Evolutionary conservation across 2,888 invertebrate species (phyloP), one percentile per base, ranked within the genome.

Genomic region (Scrobipalpa costella): DNA sequence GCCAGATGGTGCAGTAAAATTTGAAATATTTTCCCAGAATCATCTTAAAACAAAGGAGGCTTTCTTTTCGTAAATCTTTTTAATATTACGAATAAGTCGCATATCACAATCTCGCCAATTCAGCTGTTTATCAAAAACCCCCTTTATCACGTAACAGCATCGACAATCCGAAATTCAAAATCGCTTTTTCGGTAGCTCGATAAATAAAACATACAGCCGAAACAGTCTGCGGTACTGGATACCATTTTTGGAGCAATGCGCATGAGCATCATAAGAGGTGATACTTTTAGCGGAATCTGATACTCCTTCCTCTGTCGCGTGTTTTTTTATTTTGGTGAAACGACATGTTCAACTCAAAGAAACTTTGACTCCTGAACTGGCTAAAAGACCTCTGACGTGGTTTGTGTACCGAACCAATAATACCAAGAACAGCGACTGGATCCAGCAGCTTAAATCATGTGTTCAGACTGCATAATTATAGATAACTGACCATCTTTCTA

Each of bases 191-290:
- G 65, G 47, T 57, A 38, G 13, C 50, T 62, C 63, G 63, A 66
- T 66, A 63, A 66, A 66, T 66, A 66, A 66, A 63, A 88, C 84
- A 88, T 88, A 76, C 83, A 74, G 79, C 86, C 88, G 81, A 88
- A 88, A 86, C 71, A 65, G 75, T 27, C 27, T 3, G 27, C 27
- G 27, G 27, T 27, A 70, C 64, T 71, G 69, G 68, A 68, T 67
- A 70, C 85, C 85, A 77, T 86, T 80, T 86, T 77, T 67, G 84
- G 82, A 69, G 73, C 69, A 66, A 70, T 74, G 60, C 71, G 75
- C 72, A 71, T 65, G 71, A 69, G 71, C 78, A 76, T 82, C 78
- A 58, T 58, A 58, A 11, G 13, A 40, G 38, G 38, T 40, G 40
- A 40, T 38, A 27, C 27, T 27, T 2, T 27, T 27, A 58, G 38